Evolutionary conservation across 2,797 vertebrate species (phyloP).

Genomic region (Eospalax fontanierii): DNA sequence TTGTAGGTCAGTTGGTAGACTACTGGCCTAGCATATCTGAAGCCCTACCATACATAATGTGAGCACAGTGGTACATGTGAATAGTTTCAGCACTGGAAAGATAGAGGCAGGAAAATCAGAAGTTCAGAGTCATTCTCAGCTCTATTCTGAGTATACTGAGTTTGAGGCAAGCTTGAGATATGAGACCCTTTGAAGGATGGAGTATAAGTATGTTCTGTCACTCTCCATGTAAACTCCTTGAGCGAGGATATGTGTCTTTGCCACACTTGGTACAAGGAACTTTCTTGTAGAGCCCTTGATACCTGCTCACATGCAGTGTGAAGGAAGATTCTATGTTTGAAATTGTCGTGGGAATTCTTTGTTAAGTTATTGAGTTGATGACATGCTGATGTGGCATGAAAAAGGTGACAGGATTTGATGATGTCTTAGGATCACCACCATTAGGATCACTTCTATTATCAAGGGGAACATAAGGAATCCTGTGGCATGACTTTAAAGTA

Average conservation of each 20-base stretch:
- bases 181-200: no score
- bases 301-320: not conserved
- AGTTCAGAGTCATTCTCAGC: no score
- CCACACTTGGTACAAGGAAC: not conserved
- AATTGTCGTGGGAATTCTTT: not conserved
- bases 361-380: not conserved
- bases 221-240: not conserved
- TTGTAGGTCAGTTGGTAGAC: no score
- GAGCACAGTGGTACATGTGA: no score
- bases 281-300: not conserved
- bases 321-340: conserved; percentile 21
- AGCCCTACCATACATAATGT: no score
- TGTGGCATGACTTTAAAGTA: not conserved
- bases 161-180: not conserved
- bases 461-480: conserved; percentile 29
- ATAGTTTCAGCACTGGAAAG: no score
- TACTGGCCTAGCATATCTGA: no score
- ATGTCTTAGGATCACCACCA: no score
- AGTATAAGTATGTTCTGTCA: not conserved
- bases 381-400: no score
- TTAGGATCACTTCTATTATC: not conserved
- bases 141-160: not conserved
- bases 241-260: not conserved
- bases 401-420: no score
- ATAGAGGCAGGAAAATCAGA: no score